Percentiles rank a stretch among this genome's conserved stretches.
Conservation (phyloP, 2,113 vertebrate species). For the Syrmaticus mikado region DNA sequence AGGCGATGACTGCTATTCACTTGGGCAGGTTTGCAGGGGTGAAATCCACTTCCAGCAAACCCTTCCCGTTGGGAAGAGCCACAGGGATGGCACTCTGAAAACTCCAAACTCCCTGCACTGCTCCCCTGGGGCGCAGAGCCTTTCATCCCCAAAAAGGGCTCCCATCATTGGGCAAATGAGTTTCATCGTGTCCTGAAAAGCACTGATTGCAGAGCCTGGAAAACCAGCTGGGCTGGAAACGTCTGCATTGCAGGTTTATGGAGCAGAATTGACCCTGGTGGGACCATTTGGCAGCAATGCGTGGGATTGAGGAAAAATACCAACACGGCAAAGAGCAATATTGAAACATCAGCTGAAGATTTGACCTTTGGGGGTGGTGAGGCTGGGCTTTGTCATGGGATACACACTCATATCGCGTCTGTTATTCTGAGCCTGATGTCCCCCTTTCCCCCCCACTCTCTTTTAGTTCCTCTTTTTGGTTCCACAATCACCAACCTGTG, state of each 20-base stretch:
- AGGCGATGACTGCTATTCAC: not conserved
- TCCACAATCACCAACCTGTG: not conserved
- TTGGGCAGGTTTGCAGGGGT: not conserved
- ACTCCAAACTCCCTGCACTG: not conserved
- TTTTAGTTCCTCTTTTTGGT: not conserved
- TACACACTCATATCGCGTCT: not conserved
- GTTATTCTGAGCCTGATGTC: not conserved
- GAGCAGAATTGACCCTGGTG: not conserved
- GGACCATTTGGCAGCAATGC: not conserved
- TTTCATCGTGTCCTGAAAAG: not conserved
- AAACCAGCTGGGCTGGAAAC: not conserved
- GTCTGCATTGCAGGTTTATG: not conserved
- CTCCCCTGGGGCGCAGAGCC: not conserved
- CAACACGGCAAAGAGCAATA: fast-evolving
- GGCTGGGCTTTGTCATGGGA: not conserved
- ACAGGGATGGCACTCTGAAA: fast-evolving
- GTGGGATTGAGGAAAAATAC: fast-evolving
- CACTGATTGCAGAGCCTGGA: not conserved
- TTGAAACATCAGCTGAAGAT: fast-evolving
- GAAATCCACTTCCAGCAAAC: not conserved
- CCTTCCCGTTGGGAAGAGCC: not conserved
- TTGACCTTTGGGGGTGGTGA: not conserved
- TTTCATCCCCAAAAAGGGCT: not conserved
- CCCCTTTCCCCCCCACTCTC: not conserved
- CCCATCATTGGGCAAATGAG: not conserved